Conservation (phyloP, 2,113 vertebrate species). For the Micromys minutus region DNA sequence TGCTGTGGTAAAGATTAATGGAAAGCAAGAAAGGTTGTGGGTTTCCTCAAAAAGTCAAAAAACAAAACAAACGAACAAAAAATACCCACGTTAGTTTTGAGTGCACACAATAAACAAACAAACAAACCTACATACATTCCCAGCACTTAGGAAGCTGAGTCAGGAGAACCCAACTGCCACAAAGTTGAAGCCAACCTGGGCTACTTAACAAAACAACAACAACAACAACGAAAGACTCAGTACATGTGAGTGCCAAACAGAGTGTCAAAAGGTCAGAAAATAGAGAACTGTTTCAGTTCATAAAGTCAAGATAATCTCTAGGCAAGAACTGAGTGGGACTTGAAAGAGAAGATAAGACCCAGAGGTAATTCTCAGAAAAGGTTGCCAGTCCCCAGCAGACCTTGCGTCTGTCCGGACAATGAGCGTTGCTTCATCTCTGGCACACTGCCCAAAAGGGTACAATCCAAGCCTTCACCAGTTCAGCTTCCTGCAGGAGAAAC, state of each 20-base stretch:
- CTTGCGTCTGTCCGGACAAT: neutral
- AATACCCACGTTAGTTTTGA: neutral
- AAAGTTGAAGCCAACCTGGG: neutral
- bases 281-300: neutral
- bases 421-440: neutral
- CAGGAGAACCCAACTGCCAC: neutral
- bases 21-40: neutral
- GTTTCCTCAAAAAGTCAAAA: neutral
- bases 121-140: neutral
- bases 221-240: neutral
- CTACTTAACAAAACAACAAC: neutral
- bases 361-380: neutral
- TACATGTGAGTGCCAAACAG: neutral
- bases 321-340: neutral
- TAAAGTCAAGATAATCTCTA: neutral
- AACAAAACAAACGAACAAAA: neutral
- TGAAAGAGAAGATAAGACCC: neutral
- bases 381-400: neutral
- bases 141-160: neutral
- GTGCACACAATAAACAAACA: neutral
- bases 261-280: neutral
- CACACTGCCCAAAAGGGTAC: too few relatives aligned
- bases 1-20: neutral
- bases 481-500: neutral
- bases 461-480: neutral